Base-by-base conservation (phyloP, 1,140 invertebrate genomes). In the Aphelenchoides avenae region DNA sequence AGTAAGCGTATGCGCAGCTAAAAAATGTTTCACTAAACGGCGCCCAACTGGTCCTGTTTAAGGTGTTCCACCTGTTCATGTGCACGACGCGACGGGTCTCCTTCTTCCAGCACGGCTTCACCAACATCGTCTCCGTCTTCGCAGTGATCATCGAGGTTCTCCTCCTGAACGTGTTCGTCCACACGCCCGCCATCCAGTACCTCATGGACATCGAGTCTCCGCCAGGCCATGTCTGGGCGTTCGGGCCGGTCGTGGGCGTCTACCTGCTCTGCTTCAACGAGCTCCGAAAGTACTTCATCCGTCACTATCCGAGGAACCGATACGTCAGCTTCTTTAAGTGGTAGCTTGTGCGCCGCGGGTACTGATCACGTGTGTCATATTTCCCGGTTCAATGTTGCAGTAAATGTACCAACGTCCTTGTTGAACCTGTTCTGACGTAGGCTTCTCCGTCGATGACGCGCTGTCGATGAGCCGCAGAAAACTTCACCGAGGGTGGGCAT, bases 1-100 rank as follows among this genome's bases (percentile, higher is more conserved):
- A n/a, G n/a, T n/a, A n/a, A n/a, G n/a, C n/a, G n/a, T n/a, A n/a
- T 56, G 59, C 60, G n/a, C 66, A 68, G 43, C 60, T 57, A 41
- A 50, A n/a, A n/a, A n/a, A n/a, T n/a, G n/a, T n/a, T n/a, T n/a
- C n/a, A n/a, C n/a, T n/a, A n/a, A n/a, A n/a, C n/a, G n/a, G n/a
- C n/a, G n/a, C n/a, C n/a, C n/a, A n/a, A n/a, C n/a, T n/a, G n/a
- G 49, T 36, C 4, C 30, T 43, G 39, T 68, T 56, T 44, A 29
- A 70, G 55, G 72, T 75, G 20, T 75, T 76, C 60, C 72, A 75
- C 43, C 51, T 75, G 1, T 77, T 58, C 57, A 77, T 72, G 57
- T 76, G 74, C 51, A 76, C 72, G 18, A 75, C 73, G 18, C 46
- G 72, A 22, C 49, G 72, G 27, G 61, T 76, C 29, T 75, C 72